Conservation (phyloP, 2,797 vertebrate genomes). For the Sciurus vulgaris region DNA sequence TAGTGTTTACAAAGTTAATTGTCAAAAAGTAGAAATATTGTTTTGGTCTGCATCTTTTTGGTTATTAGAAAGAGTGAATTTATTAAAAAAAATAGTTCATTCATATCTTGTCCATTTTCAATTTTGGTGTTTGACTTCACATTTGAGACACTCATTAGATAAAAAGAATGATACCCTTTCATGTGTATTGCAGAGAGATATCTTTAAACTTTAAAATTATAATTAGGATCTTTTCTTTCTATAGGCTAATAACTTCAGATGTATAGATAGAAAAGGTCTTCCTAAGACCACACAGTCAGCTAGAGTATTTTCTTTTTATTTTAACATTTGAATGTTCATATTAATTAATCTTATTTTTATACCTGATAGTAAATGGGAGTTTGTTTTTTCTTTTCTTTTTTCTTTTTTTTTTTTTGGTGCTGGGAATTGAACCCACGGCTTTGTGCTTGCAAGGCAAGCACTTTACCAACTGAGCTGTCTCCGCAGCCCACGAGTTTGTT, state of each 20-base stretch:
- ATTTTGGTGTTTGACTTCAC: neutral
- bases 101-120: neutral
- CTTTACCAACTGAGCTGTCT: too few species aligned
- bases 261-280: neutral
- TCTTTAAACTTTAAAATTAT: conserved; percentile 27
- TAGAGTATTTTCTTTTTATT: conserved; percentile 7
- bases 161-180: neutral
- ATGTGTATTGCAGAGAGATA: neutral
- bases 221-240: neutral
- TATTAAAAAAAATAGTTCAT: neutral
- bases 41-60: conserved; percentile 18
- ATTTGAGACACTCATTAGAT: neutral
- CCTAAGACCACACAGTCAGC: neutral
- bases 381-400: conserved; percentile 32
- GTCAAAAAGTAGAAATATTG: neutral
- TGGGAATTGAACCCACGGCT: too few species aligned
- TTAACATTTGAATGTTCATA: conserved; percentile 12
- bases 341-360: conserved; percentile 23
- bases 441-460: too few species aligned
- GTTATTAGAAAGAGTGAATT: neutral
- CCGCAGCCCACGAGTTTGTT: too few species aligned
- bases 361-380: neutral
- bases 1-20: neutral
- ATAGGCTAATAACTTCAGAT: neutral
- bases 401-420: neutral